These are phyloP conservation scores for Buathra laborator DNA, from an alignment of 2,888 invertebrate species.

Conservation along the genomic window DNA sequence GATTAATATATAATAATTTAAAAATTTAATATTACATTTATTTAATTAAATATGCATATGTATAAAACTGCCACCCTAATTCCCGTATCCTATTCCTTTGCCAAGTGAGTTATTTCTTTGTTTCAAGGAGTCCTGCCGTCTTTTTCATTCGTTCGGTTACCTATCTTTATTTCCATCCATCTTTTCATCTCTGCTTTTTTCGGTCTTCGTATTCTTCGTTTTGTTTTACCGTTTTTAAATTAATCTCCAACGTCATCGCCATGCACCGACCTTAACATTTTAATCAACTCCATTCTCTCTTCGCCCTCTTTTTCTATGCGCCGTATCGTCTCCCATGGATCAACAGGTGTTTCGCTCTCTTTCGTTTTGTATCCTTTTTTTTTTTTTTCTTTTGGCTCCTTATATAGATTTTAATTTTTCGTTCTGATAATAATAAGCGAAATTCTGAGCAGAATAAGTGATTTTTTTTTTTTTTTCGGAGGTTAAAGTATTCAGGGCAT, in stretches of 20 bases:
- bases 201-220: constrained; percentile 28
- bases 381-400: not conserved
- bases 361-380: not conserved
- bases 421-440: not conserved
- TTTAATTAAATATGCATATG: too few relatives aligned
- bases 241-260: constrained; percentile 65
- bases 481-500: not conserved
- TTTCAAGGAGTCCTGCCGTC: constrained; percentile 8
- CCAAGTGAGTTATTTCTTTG: constrained; percentile 26
- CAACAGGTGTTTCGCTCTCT: constrained; percentile 67
- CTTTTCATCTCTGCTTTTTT: constrained; percentile 7
- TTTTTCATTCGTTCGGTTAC: constrained; percentile 20
- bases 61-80: not conserved
- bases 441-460: not conserved
- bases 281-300: constrained; percentile 56
- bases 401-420: not conserved
- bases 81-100: constrained; percentile 27
- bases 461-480: not conserved
- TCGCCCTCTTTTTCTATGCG: not conserved
- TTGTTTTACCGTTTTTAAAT: constrained; percentile 23
- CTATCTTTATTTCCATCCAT: not conserved
- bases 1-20: not conserved
- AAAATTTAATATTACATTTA: too few relatives aligned
- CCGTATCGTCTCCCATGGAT: constrained; percentile 45
- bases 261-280: constrained; percentile 67